A percentile compares a stretch with the other conserved stretches of the same genome.
Evolutionary conservation across 2,113 vertebrate genomes (phyloP).

Genomic region (Potamarius usumacintae): DNA sequence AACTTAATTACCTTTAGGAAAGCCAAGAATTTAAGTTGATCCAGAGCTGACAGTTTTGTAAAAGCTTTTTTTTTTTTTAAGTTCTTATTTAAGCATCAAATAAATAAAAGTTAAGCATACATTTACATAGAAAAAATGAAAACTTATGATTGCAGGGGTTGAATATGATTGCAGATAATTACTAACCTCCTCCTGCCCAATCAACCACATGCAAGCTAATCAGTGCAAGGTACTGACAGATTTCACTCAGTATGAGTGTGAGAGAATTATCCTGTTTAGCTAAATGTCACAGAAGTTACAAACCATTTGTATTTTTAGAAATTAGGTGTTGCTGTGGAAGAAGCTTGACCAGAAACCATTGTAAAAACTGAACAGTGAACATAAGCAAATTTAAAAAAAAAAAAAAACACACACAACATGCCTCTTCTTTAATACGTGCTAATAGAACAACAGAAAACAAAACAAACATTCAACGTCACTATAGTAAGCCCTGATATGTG

Average conservation of each 20-base stretch:
- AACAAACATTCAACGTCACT: too few species aligned
- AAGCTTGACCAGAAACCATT: not conserved
- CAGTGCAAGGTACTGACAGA: constrained; percentile 42
- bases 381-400: not conserved
- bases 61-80: too few species aligned
- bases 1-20: not conserved
- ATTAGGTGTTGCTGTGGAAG: not conserved
- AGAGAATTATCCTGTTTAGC: constrained; percentile 39
- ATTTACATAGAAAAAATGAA: constrained; percentile 1
- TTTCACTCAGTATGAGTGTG: constrained; percentile 31
- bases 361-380: not conserved
- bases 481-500: too few species aligned
- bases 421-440: not conserved
- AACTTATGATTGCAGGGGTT: constrained; percentile 39
- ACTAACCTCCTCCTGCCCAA: constrained; percentile 39
- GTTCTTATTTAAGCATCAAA: not conserved
- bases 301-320: not conserved
- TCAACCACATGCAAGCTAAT: constrained; percentile 50
- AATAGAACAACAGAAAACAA: not conserved
- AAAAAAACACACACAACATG: not conserved
- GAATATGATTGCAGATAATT: constrained; percentile 53
- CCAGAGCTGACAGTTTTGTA: not conserved
- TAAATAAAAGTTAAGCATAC: not conserved
- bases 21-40: not conserved
- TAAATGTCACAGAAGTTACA: constrained; percentile 10